Base-by-base conservation (phyloP, 2,888 invertebrate species). In the Torymus auratus region DNA sequence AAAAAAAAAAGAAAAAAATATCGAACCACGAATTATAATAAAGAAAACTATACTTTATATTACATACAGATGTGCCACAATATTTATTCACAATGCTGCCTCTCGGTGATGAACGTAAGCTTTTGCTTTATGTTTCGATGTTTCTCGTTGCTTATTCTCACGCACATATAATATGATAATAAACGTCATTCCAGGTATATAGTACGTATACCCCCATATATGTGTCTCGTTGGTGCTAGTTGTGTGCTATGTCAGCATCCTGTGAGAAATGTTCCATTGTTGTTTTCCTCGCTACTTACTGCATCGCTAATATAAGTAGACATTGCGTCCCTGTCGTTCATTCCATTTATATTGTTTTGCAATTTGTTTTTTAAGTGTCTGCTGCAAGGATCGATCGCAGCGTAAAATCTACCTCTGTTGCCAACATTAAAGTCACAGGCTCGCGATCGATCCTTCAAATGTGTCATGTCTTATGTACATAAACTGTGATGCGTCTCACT, bases 401-500 rank as follows among this genome's bases (percentile, higher is more conserved):
- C 41, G 5, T 41, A 7, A 41, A 41, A 41, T 41, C 7, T 41
- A 41, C 41, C 5, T 41, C 7, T 41, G 41, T 41, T 41, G 1
- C 41, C 41, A 41, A 41, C 41, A 41, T 41, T 41, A 41, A 7
- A 41, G 41, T 41, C 41, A 41, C 7, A 41, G 41, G 41, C 41
- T 41, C 41, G 41, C 41, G 41, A 79, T 79, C 64, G 58, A 41
- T 69, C 55, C 68, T 64, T 79, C n/a, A 56, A 56, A 28, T 64
- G 20, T 74, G 58, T 74, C 68, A 55, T 79, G 74, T 79, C 56
- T 20, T 41, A 41, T 64, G 73, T 74, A 69, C n/a, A 62, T 73
- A 68, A 73, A 52, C 11, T 79, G 61, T 69, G 20, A 79, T 74
- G 62, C 55, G 73, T 79, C 73, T 68, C 52, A 73, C 41, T 64